Conservation (phyloP, 2,797 vertebrate species). For the Leuciscus waleckii region DNA sequence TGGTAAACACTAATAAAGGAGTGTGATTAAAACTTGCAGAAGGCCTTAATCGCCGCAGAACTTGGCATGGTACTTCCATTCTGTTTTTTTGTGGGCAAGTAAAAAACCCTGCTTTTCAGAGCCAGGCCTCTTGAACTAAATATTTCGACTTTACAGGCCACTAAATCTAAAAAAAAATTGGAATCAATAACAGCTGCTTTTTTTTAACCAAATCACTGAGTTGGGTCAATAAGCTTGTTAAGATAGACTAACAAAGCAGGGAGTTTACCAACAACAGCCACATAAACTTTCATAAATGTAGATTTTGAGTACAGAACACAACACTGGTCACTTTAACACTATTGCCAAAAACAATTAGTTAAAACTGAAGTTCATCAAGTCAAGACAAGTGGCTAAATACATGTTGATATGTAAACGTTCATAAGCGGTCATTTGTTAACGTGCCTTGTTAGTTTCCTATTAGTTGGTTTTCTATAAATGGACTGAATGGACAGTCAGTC, state of each 20-base stretch:
- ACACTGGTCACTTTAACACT: background rate
- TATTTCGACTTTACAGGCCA: background rate
- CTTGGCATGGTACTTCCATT: constrained; percentile 6
- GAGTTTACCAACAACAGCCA: constrained; percentile 1
- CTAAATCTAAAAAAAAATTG: constrained; percentile 9
- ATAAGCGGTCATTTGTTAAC: background rate
- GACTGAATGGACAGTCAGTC: background rate
- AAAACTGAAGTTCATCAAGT: background rate
- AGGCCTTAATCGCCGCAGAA: constrained; percentile 43
- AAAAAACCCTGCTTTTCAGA: constrained; percentile 35
- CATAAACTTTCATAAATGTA: background rate
- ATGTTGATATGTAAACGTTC: background rate
- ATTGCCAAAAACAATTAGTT: background rate
- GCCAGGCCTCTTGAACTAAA: constrained; percentile 31
- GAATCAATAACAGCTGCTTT: constrained; percentile 28
- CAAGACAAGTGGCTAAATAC: background rate
- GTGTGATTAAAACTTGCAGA: constrained; percentile 1
- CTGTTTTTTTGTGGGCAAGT: constrained; percentile 19
- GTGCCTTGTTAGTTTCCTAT: background rate
- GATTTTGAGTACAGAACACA: background rate
- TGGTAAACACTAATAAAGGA: constrained; percentile 34
- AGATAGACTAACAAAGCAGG: background rate
- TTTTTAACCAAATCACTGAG: background rate
- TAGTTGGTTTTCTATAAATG: background rate
- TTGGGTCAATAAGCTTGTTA: background rate